Conservation (phyloP, 2,888 invertebrate genomes). For the Alsophila aescularia region DNA sequence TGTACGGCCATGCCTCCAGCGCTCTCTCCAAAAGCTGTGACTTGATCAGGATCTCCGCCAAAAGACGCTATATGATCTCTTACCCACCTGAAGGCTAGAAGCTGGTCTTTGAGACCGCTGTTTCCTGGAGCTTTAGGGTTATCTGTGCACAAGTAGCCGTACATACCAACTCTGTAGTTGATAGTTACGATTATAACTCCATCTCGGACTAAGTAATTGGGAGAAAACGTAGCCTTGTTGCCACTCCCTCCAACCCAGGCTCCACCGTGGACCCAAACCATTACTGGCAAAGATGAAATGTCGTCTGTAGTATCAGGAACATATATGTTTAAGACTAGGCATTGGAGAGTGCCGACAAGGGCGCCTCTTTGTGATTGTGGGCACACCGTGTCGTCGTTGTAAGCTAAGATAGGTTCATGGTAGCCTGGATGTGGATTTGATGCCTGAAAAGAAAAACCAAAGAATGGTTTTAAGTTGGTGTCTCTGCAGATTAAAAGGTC, state of each 20-base stretch:
- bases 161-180: conserved; percentile 47
- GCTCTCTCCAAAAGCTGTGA: conserved; percentile 33
- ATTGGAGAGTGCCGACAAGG: neutral
- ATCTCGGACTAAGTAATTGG: conserved; percentile 38
- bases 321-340: conserved; percentile 4
- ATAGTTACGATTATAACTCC: conserved; percentile 42
- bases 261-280: conserved; percentile 13
- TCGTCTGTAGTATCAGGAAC: neutral
- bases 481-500: too few species aligned
- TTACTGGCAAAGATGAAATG: neutral
- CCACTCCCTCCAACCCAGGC: conserved; percentile 5
- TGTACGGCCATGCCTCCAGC: conserved; percentile 42
- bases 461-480: neutral
- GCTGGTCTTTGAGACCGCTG: conserved; percentile 48
- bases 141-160: conserved; percentile 47
- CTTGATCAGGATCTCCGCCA: conserved; percentile 41
- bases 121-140: conserved; percentile 47
- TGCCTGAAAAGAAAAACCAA: neutral
- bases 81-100: conserved; percentile 45
- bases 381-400: conserved; percentile 1
- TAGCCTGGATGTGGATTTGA: conserved; percentile 4
- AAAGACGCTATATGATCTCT: conserved; percentile 45
- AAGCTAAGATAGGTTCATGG: too few species aligned
- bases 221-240: neutral
- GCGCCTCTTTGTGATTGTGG: neutral